Conservation (phyloP, 1,140 invertebrate genomes). For the Carcinoscorpius rotundicauda region DNA sequence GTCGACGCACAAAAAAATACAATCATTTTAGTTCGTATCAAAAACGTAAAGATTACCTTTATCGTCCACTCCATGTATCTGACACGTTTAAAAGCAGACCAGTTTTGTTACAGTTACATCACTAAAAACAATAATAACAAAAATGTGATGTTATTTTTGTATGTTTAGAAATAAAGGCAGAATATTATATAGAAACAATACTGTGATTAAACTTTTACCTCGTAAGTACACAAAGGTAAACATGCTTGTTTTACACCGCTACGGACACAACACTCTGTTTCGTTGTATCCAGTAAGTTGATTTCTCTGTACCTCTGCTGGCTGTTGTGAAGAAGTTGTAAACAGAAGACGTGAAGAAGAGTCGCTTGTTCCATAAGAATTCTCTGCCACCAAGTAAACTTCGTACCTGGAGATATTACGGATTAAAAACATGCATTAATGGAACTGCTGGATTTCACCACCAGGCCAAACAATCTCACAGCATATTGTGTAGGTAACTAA, state of each 20-base stretch:
- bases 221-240: conserved; percentile 65
- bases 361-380: conserved; percentile 63
- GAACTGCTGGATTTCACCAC: no score
- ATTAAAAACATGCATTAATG: background rate
- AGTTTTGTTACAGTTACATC: no score
- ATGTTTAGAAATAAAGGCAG: no score
- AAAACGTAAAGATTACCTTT: no score
- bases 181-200: no score
- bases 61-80: no score
- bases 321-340: conserved; percentile 38
- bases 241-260: conserved; percentile 55
- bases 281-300: conserved; percentile 45
- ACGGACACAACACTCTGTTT: conserved; percentile 58
- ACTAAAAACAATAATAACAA: no score
- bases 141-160: no score
- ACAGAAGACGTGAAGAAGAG: conserved; percentile 56
- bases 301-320: conserved; percentile 1
- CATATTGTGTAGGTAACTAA: background rate
- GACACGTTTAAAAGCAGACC: no score
- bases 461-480: background rate
- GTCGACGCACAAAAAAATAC: no score
- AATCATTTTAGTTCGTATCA: no score
- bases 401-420: conserved; percentile 42
- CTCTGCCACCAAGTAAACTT: conserved; percentile 64
- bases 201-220: conserved; percentile 26